These are phyloP conservation scores for Climacteris rufus DNA, from an alignment of 2,113 vertebrate species.

Conservation along the genomic window DNA sequence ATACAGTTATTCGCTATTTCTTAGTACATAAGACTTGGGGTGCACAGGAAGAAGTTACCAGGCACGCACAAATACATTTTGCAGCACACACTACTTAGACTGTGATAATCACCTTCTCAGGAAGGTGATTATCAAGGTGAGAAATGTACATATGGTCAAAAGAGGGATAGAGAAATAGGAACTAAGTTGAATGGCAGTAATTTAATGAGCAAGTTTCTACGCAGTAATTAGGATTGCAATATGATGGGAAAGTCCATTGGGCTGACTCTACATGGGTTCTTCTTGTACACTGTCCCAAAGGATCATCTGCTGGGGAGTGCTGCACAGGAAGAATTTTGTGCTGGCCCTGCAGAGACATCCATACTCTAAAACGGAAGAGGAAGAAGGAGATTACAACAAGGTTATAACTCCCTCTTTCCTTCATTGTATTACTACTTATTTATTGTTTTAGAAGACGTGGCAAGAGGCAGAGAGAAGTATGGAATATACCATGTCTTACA, in stretches of 20 bases:
- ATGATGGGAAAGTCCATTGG: neutral
- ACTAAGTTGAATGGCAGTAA: neutral
- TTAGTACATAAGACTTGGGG: neutral
- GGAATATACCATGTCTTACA: neutral
- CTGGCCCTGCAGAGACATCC: neutral
- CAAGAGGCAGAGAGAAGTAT: neutral
- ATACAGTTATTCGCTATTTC: neutral
- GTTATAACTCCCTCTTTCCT: neutral
- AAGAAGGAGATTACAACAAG: neutral
- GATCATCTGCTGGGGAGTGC: neutral
- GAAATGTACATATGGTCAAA: neutral
- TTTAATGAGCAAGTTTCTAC: neutral
- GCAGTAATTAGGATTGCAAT: neutral
- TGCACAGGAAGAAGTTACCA: neutral
- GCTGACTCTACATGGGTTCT: neutral
- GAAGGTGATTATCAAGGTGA: neutral
- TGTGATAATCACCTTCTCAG: neutral
- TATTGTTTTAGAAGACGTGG: neutral
- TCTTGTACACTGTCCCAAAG: rapidly evolving
- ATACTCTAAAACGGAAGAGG: neutral
- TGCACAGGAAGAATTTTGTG: neutral
- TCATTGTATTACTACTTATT: neutral
- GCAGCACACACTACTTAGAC: neutral
- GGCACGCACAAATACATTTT: neutral
- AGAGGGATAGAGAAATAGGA: neutral